A percentile compares a stretch with the other conserved stretches of the same genome.
These are phyloP conservation scores for Acanthosepion lycidas DNA, from an alignment of 2,888 invertebrate genomes.

Conservation along the genomic window DNA sequence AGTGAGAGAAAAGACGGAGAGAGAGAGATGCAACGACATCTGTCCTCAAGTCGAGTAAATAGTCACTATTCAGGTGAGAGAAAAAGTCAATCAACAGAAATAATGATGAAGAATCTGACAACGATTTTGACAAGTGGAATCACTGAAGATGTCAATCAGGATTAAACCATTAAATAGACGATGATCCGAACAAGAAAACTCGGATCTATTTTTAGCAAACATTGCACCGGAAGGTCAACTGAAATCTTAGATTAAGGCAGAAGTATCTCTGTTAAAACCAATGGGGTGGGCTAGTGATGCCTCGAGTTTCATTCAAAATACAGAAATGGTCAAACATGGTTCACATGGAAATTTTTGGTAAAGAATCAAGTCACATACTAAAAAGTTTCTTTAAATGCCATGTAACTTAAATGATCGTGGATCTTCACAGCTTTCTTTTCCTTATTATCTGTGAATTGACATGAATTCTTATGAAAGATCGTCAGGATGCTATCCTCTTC, in stretches of 20 bases:
- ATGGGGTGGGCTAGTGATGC: neutral
- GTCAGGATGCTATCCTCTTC: no score
- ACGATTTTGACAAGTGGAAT: neutral
- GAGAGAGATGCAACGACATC: no score
- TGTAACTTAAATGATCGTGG: no score
- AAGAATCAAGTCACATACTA: no score
- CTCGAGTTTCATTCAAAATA: neutral
- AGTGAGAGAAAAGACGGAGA: no score
- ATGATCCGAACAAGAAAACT: neutral
- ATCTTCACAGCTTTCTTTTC: no score
- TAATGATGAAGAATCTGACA: neutral
- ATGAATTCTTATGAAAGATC: no score
- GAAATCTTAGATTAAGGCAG: neutral
- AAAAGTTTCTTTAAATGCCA: no score
- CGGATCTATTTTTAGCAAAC: neutral
- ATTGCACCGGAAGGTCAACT: neutral
- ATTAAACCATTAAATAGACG: neutral
- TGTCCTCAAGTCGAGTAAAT: neutral
- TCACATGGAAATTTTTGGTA: no score
- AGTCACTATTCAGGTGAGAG: neutral
- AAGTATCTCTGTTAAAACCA: neutral
- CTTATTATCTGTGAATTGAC: no score
- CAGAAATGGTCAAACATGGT: neutral
- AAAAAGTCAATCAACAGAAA: neutral
- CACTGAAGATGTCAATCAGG: neutral